Evolutionary conservation across 92 coral and sea anemone species (phyloP), one percentile per base, ranked within the genome.

Genomic region (Meandrina meandrites): DNA sequence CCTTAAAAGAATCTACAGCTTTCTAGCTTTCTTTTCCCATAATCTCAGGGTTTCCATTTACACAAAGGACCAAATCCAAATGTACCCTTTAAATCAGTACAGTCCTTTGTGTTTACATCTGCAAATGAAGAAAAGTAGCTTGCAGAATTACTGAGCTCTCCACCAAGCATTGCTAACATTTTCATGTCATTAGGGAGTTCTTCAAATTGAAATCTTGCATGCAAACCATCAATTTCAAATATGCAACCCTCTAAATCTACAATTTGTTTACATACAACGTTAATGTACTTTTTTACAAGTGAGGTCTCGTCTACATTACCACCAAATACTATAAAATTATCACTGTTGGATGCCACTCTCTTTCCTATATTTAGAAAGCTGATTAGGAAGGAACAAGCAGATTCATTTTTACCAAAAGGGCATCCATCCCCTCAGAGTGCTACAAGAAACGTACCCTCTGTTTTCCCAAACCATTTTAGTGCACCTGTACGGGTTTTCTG

Each of bases 371-470:
- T 90, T 45, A 90, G 69, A 53, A 90, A 90, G 36, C 93, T 77
- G 53, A 82, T 87, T 66, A 86, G 89, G 75, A 90, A 86, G 56
- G 90, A 90, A 71, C 93, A 90, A n/a, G 88, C 93, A 62, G 84
- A 75, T 48, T 48, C 53, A 48, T 48, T 48, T 48, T 48, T 48
- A 48, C 53, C 53, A 48, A 48, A 48, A 48, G 53, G 53, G 53
- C 53, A 48, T 12, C 53, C 53, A 48, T 48, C 53, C 53, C 53
- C 53, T 12, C 53, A 7, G 9, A 48, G 9, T 54, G 76, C 86
- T 86, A 35, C 93, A 48, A 48, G 53, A 4, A 48, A 48, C 14
- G 13, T 48, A 48, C 53, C 53, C 53, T 48, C 53, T 48, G 53
- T 48, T 48, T 48, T 12, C 53, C 53, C 53, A 48, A 48, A 48